A percentile compares a stretch with the other conserved stretches of the same genome.
These are phyloP conservation scores for Sinelater perroti DNA, from an alignment of 2,888 invertebrate genomes.

Conservation along the genomic window DNA sequence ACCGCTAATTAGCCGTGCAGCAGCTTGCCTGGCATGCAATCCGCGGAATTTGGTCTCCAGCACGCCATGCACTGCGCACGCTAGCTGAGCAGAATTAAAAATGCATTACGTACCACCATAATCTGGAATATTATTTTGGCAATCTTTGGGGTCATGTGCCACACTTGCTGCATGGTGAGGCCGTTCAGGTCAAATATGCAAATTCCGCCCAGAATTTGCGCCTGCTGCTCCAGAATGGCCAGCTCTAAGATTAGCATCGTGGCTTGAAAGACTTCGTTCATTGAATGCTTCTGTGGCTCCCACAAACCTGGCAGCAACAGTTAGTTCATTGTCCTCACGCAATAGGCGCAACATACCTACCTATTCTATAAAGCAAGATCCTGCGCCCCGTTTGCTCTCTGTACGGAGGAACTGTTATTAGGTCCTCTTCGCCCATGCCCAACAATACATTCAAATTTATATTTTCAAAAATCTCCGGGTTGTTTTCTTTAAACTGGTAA, in stretches of 20 bases:
- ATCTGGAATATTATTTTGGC: slow-evolving; percentile 74
- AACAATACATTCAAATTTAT: slow-evolving; percentile 59
- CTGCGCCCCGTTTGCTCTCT: slow-evolving; percentile 78
- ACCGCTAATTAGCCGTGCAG: too few relatives aligned
- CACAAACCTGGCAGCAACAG: slow-evolving; percentile 68
- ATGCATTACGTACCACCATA: slow-evolving; percentile 73
- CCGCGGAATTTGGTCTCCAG: too few relatives aligned
- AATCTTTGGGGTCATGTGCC: slow-evolving; percentile 76
- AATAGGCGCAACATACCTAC: slow-evolving; percentile 55
- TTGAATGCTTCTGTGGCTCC: slow-evolving; percentile 72
- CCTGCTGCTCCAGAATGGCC: slow-evolving; percentile 76
- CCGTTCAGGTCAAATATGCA: slow-evolving; percentile 79
- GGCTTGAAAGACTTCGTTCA: slow-evolving; percentile 77
- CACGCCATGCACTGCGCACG: neutral
- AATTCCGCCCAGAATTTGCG: slow-evolving; percentile 80
- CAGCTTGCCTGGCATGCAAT: too few relatives aligned
- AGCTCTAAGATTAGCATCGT: slow-evolving; percentile 76
- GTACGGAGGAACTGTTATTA: slow-evolving; percentile 79
- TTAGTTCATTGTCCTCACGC: neutral
- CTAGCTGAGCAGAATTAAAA: too few relatives aligned
- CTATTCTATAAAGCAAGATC: slow-evolving; percentile 76
- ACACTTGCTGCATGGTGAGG: slow-evolving; percentile 74
- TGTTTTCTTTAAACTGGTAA: slow-evolving; percentile 76
- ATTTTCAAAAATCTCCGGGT: slow-evolving; percentile 73
- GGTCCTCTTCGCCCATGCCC: slow-evolving; percentile 68